Percentiles rank a stretch among this genome's conserved stretches.
Conservation (phyloP, 2,888 invertebrate species). For the Acrobasis consociella region DNA sequence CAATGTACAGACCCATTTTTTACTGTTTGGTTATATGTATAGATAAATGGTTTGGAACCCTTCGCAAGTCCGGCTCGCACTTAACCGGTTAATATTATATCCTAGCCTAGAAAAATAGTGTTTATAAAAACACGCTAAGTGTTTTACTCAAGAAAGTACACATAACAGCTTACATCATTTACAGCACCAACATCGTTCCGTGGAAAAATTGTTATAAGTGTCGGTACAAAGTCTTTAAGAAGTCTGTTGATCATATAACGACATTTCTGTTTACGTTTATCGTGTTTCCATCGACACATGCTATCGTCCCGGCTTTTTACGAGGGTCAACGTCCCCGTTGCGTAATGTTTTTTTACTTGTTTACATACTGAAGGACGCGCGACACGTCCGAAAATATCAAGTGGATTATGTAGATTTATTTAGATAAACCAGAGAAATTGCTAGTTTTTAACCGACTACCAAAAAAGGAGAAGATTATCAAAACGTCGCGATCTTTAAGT, state of each 20-base stretch:
- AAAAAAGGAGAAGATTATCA: too few species aligned
- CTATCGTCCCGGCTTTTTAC: slow-evolving; percentile 9
- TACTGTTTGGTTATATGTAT: too few species aligned
- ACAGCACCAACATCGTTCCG: neutral
- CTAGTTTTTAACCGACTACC: neutral
- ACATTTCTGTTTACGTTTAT: slow-evolving; percentile 6
- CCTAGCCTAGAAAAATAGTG: too few species aligned
- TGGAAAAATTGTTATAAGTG: neutral
- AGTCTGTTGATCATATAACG: neutral
- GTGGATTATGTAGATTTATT: neutral
- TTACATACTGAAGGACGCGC: slow-evolving; percentile 6
- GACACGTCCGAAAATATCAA: neutral
- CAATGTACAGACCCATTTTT: too few species aligned
- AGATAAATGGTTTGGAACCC: too few species aligned
- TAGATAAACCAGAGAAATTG: neutral
- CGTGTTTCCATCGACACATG: slow-evolving; percentile 12
- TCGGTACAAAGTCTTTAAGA: neutral
- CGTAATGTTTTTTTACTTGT: slow-evolving; percentile 15
- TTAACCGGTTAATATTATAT: too few species aligned
- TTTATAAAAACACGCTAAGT: neutral
- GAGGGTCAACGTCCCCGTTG: neutral
- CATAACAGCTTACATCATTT: neutral
- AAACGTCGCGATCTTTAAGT: too few species aligned
- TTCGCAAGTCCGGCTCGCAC: too few species aligned
- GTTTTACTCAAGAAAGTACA: neutral